A percentile compares a stretch with the other conserved stretches of the same genome.
Conservation (phyloP, 2,113 vertebrate species). For the Pipra filicauda region DNA sequence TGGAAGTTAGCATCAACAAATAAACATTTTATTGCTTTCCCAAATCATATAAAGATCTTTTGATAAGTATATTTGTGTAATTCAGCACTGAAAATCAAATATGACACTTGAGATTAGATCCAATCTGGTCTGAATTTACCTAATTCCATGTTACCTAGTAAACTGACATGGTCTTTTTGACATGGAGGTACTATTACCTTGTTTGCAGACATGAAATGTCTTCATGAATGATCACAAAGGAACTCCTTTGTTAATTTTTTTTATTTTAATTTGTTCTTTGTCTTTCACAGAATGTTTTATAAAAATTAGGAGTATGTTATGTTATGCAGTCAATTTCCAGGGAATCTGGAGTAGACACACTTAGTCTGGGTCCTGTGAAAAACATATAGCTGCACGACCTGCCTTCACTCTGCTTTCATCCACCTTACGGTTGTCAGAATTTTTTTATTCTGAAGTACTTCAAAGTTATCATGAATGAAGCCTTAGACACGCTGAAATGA, state of each 20-base stretch:
- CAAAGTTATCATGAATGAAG: slow-evolving; percentile 37
- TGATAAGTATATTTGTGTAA: not conserved
- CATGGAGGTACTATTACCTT: not conserved
- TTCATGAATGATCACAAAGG: not conserved
- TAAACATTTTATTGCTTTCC: not conserved
- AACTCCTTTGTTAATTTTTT: not conserved
- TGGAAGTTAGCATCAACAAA: not conserved
- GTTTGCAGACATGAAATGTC: not conserved
- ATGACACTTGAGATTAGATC: not conserved
- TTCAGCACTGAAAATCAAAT: not conserved
- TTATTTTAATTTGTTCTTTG: not conserved
- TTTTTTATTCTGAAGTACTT: slow-evolving; percentile 26
- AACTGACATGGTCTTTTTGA: not conserved
- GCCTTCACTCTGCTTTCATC: not conserved
- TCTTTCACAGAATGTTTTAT: not conserved
- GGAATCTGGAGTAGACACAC: not conserved
- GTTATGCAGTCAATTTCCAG: not conserved
- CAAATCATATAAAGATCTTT: not conserved
- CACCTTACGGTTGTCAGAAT: not conserved
- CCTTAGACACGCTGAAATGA: not conserved
- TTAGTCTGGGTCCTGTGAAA: not conserved
- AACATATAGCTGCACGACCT: not conserved
- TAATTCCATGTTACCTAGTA: not conserved
- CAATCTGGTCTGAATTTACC: slow-evolving; percentile 8
- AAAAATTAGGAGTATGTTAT: not conserved